Evolutionary conservation across 2,113 vertebrate species (phyloP).

Genomic region (Ailurus styani): DNA sequence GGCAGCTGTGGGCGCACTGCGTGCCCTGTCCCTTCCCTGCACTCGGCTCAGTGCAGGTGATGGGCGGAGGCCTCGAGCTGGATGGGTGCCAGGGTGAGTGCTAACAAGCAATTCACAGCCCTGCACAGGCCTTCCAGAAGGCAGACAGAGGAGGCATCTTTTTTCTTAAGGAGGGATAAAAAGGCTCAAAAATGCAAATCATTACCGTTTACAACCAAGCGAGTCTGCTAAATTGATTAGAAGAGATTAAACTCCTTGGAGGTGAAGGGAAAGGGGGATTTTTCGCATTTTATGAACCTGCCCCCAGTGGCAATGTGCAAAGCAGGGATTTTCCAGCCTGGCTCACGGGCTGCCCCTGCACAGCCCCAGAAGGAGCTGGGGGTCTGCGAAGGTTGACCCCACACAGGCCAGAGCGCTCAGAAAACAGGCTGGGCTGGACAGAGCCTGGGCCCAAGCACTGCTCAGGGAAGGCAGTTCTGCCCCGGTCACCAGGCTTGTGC

Average conservation of each 20-base stretch:
- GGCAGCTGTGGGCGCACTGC: not conserved
- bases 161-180: constrained; percentile 56
- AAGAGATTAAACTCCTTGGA: constrained; percentile 50
- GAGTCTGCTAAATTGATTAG: constrained; percentile 63
- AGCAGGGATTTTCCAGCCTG: not conserved
- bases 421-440: accelerated
- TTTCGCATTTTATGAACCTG: not conserved
- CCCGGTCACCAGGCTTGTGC: not conserved
- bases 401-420: accelerated
- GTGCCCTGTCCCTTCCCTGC: accelerated
- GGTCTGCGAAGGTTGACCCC: not conserved
- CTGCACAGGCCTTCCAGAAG: constrained; percentile 32
- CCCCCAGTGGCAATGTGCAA: not conserved
- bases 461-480: not conserved
- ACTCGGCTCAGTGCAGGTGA: not conserved
- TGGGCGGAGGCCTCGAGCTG: not conserved
- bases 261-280: constrained; percentile 22
- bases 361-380: not conserved
- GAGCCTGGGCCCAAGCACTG: not conserved
- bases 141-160: constrained; percentile 17
- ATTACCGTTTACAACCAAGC: constrained; percentile 57
- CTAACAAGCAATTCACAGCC: constrained; percentile 64
- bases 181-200: constrained; percentile 64
- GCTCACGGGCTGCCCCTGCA: not conserved
- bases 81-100: not conserved